Base-by-base conservation (phyloP, 2,888 invertebrate genomes). In the Tubiluchus corallicola region DNA sequence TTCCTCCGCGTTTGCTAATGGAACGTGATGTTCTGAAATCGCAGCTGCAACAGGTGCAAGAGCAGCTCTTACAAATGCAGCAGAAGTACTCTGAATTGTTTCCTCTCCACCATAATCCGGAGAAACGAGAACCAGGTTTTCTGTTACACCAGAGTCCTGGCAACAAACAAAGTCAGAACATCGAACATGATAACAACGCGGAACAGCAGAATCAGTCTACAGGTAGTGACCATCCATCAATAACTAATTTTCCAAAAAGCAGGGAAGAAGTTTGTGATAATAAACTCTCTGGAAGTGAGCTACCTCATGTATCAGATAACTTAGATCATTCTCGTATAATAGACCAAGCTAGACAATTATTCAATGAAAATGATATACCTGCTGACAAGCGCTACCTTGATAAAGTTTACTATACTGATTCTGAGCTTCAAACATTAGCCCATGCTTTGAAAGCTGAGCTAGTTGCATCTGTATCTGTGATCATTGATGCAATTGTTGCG, bases 361-460 rank as follows among this genome's bases (percentile, higher is more conserved):
- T 82, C 57, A 68, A 79, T 66, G 81, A 82, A 63, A 77, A 81
- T 61, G 81, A 81, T 17, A 71, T 79, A 50, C 70, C 78, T 65
- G 77, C 75, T 17, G n/a, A n/a, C n/a, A 29, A 29, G 29, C 9
- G n/a, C 29, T 29, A 9, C 29, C 29, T 9, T n/a, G 29, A 29
- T 9, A 29, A 29, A n/a, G 29, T 29, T 9, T n/a, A 29, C 29
- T 29, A 29, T n/a, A 29, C 29, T n/a, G 29, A 5, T 15, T 13
- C 39, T 43, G 88, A 88, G 58, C 69, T 88, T 4, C 83, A 87
- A 61, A 80, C 81, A 44, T 70, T 94, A 42, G 84, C 87, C n/a
- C 84, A 87, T 58, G 77, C 81, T 45, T 71, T 94, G 3, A 92
- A 92, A 68, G 77, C 76, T 43, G 90, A 92, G 69, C 80, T 92